Conservation (phyloP, 2,797 vertebrate genomes). For the Dendrocincla fuliginosa region DNA sequence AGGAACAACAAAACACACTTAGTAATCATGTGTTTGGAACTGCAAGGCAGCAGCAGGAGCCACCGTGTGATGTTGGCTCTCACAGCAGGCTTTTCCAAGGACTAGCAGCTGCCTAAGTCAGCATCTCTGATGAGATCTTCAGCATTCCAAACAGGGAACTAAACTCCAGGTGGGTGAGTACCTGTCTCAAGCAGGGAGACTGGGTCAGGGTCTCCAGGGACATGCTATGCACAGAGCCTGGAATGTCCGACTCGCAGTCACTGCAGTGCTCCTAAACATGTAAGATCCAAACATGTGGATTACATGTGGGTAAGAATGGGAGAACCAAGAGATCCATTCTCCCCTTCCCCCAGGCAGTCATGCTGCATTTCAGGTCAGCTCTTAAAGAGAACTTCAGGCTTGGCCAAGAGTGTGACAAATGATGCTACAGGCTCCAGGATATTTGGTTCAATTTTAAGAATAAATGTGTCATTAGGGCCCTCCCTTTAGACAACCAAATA, state of each 20-base stretch:
- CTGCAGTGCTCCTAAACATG: not conserved
- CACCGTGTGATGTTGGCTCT: not conserved
- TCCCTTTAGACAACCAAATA: not conserved
- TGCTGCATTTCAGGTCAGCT: not conserved
- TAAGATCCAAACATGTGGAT: not conserved
- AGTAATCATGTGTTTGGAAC: not conserved
- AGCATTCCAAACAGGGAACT: not conserved
- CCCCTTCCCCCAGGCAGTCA: not conserved
- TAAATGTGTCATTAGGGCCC: not conserved
- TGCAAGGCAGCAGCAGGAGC: not conserved
- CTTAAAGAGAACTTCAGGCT: not conserved
- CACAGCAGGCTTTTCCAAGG: not conserved
- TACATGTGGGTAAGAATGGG: not conserved
- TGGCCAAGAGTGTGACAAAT: not conserved
- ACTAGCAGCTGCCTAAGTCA: not conserved
- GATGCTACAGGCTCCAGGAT: not conserved
- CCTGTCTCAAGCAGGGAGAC: not conserved
- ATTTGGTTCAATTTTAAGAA: not conserved
- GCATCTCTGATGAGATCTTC: not conserved
- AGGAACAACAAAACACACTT: not conserved
- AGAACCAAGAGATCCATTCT: not conserved
- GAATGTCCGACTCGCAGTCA: not conserved
- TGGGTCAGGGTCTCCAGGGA: rapidly evolving
- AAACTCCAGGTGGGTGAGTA: not conserved
- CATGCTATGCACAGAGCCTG: rapidly evolving